A percentile compares a stretch with the other conserved stretches of the same genome.
These are phyloP conservation scores for Polypterus bichir DNA, from an alignment of 2,113 vertebrate genomes.

Conservation along the genomic window DNA sequence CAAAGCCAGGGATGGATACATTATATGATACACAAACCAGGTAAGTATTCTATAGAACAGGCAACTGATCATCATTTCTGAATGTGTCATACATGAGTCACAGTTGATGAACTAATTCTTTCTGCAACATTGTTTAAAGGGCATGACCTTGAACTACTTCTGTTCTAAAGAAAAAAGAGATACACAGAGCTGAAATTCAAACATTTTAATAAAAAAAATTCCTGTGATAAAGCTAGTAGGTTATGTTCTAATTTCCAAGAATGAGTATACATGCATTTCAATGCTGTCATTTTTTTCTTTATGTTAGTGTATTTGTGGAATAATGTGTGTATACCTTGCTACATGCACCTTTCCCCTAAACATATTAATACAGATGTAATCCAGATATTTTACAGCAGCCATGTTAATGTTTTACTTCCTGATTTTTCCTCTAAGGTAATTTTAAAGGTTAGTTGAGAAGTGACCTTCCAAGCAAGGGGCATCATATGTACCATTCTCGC, in stretches of 20 bases:
- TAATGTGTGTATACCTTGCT: no score
- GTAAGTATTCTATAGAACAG: constrained; percentile 31
- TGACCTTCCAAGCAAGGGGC: not conserved
- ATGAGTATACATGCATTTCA: no score
- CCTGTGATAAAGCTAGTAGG: not conserved
- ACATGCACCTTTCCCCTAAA: no score
- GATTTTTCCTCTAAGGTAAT: not conserved
- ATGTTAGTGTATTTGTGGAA: no score
- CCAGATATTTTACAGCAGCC: not conserved
- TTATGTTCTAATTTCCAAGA: no score
- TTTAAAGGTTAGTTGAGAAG: not conserved
- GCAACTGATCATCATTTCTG: not conserved
- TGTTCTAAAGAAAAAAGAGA: not conserved
- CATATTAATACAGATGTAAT: no score
- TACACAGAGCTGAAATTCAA: not conserved
- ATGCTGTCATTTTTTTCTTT: no score
- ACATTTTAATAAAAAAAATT: not conserved
- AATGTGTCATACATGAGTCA: not conserved
- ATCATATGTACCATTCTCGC: not conserved
- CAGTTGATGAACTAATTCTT: not conserved
- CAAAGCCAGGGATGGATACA: constrained; percentile 94
- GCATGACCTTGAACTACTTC: not conserved
- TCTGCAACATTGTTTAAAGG: not conserved
- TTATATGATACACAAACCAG: constrained; percentile 94
- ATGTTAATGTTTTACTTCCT: not conserved